Evolutionary conservation across 2,888 invertebrate genomes (phyloP), one percentile per base, ranked within the genome.

Genomic region (Apoda limacodes): DNA sequence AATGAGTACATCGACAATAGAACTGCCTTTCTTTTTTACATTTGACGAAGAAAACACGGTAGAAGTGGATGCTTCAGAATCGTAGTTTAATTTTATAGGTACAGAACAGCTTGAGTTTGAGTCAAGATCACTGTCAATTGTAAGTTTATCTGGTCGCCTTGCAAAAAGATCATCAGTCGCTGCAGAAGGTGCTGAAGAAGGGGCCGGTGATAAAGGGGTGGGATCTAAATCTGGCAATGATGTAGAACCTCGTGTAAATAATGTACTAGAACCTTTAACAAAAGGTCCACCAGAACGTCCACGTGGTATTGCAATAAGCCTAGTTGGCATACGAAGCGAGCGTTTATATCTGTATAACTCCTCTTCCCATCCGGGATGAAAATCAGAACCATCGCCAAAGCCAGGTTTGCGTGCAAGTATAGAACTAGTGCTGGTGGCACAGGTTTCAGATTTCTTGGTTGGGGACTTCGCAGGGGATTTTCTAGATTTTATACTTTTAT

Each of bases 321-420:
- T 85, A 19, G 88, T 83, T 2, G 93, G 93, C 85, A 93, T 90
- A 46, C 93, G 85, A 10, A 93, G 67, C 1, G 92, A 90, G 45
- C 90, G 84, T 60, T 93, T 93, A 54, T 89, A 93, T 47, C 86
- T 87, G 52, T 89, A 92, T 10, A 93, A 83, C 52, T 92, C 92
- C 55, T 92, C 89, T 66, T 91, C 90, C 91, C 91, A 92, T 1
- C 90, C 90, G 0, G 90, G 90, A 45, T 86, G 83, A 51, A 90
- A 89, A 52, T 87, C 87, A 22, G 87, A 86, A 17, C 88, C 88
- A 56, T 87, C 87, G 3, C 88, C 89, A 53, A 87, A 87, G 17
- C 82, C 71, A n/a, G 86, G 83, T 57, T 88, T 87, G 15, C 65
- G 62, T 13, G 66, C 43, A 9, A 65, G 63, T 6, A 68, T 70